phyloP scores from a whole-genome alignment of 2,113 vertebrate species.

The Lutjanus erythropterus region DNA sequence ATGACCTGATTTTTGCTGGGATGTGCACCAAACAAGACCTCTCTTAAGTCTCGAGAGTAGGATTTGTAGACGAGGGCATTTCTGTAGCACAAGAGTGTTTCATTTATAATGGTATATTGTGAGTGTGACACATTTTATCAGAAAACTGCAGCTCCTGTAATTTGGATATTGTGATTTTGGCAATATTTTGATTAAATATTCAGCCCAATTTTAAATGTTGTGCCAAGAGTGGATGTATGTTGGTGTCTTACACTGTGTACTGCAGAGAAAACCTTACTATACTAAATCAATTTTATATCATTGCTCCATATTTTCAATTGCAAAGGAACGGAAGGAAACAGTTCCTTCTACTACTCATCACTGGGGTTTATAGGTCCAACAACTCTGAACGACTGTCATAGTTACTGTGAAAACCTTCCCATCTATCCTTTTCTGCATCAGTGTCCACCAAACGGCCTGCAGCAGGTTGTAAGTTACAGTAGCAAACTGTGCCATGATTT shows the following conservation, averaged over 20 bases:
- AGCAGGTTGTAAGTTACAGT: slow-evolving; percentile 41
- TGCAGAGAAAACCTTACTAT: not conserved
- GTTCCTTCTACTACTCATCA: not conserved
- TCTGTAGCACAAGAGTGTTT: too few relatives aligned
- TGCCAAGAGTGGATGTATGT: too few relatives aligned
- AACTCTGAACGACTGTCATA: not conserved
- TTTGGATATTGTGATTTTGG: too few relatives aligned
- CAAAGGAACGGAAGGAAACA: not conserved
- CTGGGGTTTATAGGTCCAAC: slow-evolving; percentile 13
- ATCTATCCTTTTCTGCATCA: slow-evolving; percentile 22
- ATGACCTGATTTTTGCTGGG: too few relatives aligned
- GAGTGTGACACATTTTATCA: too few relatives aligned
- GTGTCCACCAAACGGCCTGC: slow-evolving; percentile 22
- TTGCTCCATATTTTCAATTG: not conserved
- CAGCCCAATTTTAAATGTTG: too few relatives aligned
- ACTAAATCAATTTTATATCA: slow-evolving; percentile 11
- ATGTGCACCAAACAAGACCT: too few relatives aligned
- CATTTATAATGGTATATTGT: too few relatives aligned
- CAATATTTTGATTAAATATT: too few relatives aligned
- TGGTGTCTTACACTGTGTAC: not conserved
- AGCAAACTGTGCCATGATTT: slow-evolving; percentile 53
- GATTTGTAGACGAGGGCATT: too few relatives aligned
- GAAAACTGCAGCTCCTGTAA: too few relatives aligned
- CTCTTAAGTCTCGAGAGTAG: too few relatives aligned
- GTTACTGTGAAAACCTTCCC: slow-evolving; percentile 31